Evolutionary conservation across 2,888 invertebrate genomes (phyloP).

Genomic region (Pristionchus maxplancki): DNA sequence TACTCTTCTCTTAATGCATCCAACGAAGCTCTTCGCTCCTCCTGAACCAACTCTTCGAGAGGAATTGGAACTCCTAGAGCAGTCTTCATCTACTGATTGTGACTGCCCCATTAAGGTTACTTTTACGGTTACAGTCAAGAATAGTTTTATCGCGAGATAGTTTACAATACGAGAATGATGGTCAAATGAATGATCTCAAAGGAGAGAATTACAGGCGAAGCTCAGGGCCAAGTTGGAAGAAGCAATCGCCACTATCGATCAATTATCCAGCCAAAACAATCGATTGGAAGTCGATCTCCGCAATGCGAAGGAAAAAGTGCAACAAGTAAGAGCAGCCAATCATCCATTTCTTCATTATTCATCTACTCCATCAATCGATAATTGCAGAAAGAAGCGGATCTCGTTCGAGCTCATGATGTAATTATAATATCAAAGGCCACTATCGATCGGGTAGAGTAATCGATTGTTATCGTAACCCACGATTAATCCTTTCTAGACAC

Average conservation of each 20-base stretch:
- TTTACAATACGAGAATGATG: too few relatives aligned
- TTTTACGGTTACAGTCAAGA: not conserved
- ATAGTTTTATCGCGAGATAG: too few relatives aligned
- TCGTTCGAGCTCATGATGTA: slow-evolving; percentile 29
- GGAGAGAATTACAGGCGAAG: not conserved
- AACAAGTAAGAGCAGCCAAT: not conserved
- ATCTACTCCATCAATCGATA: not conserved
- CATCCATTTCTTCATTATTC: not conserved
- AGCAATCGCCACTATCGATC: not conserved
- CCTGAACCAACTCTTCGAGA: not conserved
- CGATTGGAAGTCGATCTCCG: not conserved
- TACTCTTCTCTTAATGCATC: not conserved
- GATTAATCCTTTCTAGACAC: slow-evolving; percentile 3
- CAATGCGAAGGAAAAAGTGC: not conserved
- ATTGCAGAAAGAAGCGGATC: slow-evolving; percentile 39
- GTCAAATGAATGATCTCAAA: not conserved
- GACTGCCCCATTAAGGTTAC: not conserved
- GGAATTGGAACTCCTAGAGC: not conserved
- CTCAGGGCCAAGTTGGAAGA: not conserved
- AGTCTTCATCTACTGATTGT: not conserved
- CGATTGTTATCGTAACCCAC: not conserved
- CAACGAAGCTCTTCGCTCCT: not conserved
- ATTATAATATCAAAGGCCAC: not conserved
- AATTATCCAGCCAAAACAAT: not conserved
- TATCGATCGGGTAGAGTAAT: not conserved